Base-by-base conservation (phyloP, 2,113 vertebrate species). In the Orycteropus afer region DNA sequence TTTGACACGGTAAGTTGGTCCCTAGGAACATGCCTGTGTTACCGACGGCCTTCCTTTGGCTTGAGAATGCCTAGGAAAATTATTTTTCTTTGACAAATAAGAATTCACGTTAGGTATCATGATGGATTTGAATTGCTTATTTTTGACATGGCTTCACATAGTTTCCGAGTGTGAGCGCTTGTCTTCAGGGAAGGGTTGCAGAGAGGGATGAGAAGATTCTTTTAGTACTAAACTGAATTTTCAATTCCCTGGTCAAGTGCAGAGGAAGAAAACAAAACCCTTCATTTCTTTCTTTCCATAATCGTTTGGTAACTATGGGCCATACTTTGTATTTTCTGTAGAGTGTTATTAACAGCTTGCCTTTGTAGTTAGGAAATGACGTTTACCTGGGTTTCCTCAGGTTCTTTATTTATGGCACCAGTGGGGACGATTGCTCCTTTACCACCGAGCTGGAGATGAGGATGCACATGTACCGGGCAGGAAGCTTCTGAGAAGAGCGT, bases 1-100 rank as follows among this genome's bases (percentile, higher is more conserved):
- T 97, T 89, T 83, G 93, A 83, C 14, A 59, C 40, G 47, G 40
- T 89, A 71, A 80, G 79, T 78, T 93, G 78, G 90, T 94, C 51
- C 87, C 80, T 37, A 67, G 81, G 91, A 77, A 78, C 61, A 69
- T 61, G 23, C 57, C 69, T 78, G 0, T 91, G 86, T 40, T 65
- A 80, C 40, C 27, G 25, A 4, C 67, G 55, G 32, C 71, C 47
- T 87, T 74, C 69, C 0, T 4, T 13, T 81, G 55, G 27, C 34
- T 87, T 59, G 49, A 90, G 32, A 91, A 78, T 80, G 81, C 76
- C 45, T 90, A 63, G 74, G 65, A 83, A 94, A 92, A 55, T 63
- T 90, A 86, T 65, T 90, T 14, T 89, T 86, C 23, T 53, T 93
- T 23, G 69, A 80, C 47, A 34, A 95, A 79, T 86, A 95, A 86